These are phyloP conservation scores for Cassiopea andromeda DNA, from an alignment of 30 jellyfish, hydroid and myxozoan species.

Conservation along the genomic window DNA sequence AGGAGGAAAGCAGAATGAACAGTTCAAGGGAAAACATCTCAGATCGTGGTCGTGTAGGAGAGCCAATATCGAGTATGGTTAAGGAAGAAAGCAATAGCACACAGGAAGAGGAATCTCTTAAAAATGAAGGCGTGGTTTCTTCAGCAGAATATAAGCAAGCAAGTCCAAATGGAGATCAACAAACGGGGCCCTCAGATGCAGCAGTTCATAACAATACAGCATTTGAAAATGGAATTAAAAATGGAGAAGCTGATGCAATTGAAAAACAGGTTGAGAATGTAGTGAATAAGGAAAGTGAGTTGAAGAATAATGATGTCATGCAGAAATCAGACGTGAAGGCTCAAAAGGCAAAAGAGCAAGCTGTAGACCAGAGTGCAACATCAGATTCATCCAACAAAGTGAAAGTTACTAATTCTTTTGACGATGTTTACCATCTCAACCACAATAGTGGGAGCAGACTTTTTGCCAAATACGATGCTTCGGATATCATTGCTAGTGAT, in stretches of 20 bases:
- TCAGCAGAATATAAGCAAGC: neutral
- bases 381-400: neutral
- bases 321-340: neutral
- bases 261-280: neutral
- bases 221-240: neutral
- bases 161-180: neutral
- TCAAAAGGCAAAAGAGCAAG: neutral
- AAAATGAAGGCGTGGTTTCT: neutral
- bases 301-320: neutral
- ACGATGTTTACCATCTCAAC: neutral
- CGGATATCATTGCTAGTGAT: constrained; percentile 16
- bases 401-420: neutral
- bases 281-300: neutral
- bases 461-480: constrained; percentile 15
- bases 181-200: neutral
- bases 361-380: neutral
- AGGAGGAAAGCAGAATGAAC: neutral
- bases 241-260: neutral
- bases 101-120: neutral
- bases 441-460: constrained; percentile 10
- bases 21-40: neutral
- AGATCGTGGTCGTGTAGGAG: neutral
- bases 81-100: neutral
- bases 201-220: neutral
- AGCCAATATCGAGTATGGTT: neutral